phyloP scores from a whole-genome alignment of 2,888 invertebrate species.

The Himalopsyche tibetana region DNA sequence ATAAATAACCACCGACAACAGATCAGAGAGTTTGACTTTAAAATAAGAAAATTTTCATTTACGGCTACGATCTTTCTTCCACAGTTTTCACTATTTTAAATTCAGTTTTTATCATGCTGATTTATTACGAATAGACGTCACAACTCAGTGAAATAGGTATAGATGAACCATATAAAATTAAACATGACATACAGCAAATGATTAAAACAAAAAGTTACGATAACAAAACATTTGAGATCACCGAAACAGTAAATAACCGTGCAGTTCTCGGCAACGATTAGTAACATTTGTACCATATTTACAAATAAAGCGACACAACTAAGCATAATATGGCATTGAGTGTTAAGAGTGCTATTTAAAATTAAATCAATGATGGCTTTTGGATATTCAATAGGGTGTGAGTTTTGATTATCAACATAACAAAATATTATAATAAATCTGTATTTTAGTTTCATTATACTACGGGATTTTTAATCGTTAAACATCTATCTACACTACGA shows the following conservation, averaged over 20 bases:
- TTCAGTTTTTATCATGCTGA: too few relatives aligned
- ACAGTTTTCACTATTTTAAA: too few relatives aligned
- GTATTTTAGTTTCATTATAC: constrained; percentile 7
- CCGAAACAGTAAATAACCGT: constrained; percentile 40
- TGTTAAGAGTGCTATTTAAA: not conserved
- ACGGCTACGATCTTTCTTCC: too few relatives aligned
- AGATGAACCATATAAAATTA: too few relatives aligned
- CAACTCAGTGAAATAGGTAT: too few relatives aligned
- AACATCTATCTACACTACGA: constrained; percentile 34
- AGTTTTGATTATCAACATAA: not conserved
- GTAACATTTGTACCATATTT: constrained; percentile 54
- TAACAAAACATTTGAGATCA: constrained; percentile 54
- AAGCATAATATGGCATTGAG: constrained; percentile 51
- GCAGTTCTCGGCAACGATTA: constrained; percentile 10
- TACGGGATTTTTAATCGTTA: constrained; percentile 17
- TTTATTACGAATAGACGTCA: too few relatives aligned
- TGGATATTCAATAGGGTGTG: not conserved
- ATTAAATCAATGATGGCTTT: constrained; percentile 23
- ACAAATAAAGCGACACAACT: constrained; percentile 48
- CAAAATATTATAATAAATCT: constrained; percentile 12
- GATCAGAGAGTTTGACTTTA: too few relatives aligned
- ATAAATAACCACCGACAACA: too few relatives aligned
- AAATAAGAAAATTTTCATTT: too few relatives aligned
- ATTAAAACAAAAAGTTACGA: constrained; percentile 46
- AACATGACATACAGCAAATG: not conserved